Evolutionary conservation across 2,888 invertebrate genomes (phyloP), one percentile per base, ranked within the genome.

Genomic region (Stramonita haemastoma): DNA sequence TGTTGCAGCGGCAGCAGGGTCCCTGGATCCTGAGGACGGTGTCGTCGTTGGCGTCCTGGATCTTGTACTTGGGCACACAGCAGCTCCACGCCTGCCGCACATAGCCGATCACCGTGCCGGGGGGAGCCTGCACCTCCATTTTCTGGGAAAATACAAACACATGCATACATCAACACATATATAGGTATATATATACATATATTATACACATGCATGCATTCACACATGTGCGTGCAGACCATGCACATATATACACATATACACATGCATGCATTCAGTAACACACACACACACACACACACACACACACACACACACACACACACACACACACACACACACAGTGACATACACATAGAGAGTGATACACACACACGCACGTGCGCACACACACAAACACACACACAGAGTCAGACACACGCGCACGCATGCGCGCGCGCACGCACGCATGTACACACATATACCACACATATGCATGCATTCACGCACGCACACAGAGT

Each of bases 1-100:
- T 96, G 81, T 97, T 97, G 96, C 97, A 97, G 0, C 97, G 97
- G 95, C 98, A 98, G 87, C 97, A 95, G 19, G 95, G 95, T 15
- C 95, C 95, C 87, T 94, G 94, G 46, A 95, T 93, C 79, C 93
- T 91, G 81, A 95, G 91, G 22, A 94, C 92, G 1, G 94, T 94
- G 29, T 95, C 93, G 46, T 93, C 95, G 1, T 93, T 89, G 11
- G 94, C 95, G 84, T 95, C 93, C 92, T 94, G 93, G 34, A 95
- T 94, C 90, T 94, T 93, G 91, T 93, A 95, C 57, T 93, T 92
- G 17, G 95, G 95, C 81, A 93, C 92, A 89, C 95, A 95, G 89
- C 95, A 83, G 91, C 94, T 94, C 94, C 95, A 95, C 0, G 94
- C 94, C 92, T 96, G 95, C 0, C 93, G 90, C 32, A 95, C 95